Evolutionary conservation across 53 echinoderm and acorn worm species (phyloP), one percentile per base, ranked within the genome.

Genomic region (Luidia sarsii): DNA sequence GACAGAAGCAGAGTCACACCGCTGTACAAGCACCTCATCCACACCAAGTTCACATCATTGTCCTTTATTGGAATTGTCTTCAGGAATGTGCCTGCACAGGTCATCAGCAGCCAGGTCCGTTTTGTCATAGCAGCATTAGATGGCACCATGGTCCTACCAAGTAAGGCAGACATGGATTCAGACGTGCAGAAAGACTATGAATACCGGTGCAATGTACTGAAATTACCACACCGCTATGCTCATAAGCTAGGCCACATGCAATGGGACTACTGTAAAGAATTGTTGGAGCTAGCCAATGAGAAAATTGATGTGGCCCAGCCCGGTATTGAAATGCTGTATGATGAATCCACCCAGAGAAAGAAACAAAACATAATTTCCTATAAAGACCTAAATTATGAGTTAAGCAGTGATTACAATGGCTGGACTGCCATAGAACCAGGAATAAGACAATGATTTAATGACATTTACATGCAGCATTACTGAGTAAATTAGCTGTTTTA

Each of bases 21-120:
- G 7, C 72, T 99, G 15, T 94, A 99, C 82, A 89, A 91, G 49
- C 99, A 99, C 62, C 8, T 89, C 41, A 64, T 96, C 30, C 91
- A 94, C 70, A 84, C 75, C 29, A 50, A 48, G 7, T 91, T 73
- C 43, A 86, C 94, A 7, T 80, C 81, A 7, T 50, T 96, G 13
- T 93, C 94, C 11, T 87, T 95, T 27, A 81, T 91, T 36, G 99
- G 94, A 37, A 81, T 94, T 9, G 38, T 89, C 13, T 81, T 64
- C 33, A 71, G 57, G 11, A 81, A 89, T 13, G 80, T 82, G 48
- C 99, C 99, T 0, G 94, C 85, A 69, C 73, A 88, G 22, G 81
- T 85, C 36, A 91, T 94, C 48, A 24, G 38, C 19, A 34, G 73
- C 37, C 94, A 94, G 68, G 83, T 83, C 15, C 39, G 30, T 24